Evolutionary conservation across 2,797 vertebrate genomes (phyloP).

Genomic region (Hyperoplus immaculatus): DNA sequence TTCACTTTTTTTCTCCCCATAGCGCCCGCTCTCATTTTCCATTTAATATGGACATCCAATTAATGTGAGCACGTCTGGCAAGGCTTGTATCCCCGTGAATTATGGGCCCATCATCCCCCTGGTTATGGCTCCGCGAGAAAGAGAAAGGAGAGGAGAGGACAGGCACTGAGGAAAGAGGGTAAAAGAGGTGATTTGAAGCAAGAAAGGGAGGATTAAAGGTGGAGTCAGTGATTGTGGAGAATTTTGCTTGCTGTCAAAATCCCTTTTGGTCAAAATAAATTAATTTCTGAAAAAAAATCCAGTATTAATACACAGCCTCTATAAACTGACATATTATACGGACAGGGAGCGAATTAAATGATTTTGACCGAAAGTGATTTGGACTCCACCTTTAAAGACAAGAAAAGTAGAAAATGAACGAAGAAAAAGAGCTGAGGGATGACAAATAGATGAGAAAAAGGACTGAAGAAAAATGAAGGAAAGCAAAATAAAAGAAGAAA

Average conservation of each 20-base stretch:
- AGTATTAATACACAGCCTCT: too few relatives aligned
- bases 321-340: too few relatives aligned
- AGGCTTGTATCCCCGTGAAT: slow-evolving; percentile 94
- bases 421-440: background rate
- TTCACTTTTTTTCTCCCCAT: slow-evolving; percentile 90
- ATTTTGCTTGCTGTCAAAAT: too few relatives aligned
- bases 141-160: background rate
- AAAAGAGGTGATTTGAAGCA: background rate
- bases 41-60: slow-evolving; percentile 99
- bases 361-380: too few relatives aligned
- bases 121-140: slow-evolving; percentile 69
- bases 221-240: too few relatives aligned
- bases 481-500: background rate
- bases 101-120: slow-evolving; percentile 93
- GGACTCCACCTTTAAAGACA: background rate
- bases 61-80: slow-evolving; percentile 91
- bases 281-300: too few relatives aligned
- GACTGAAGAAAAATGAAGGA: background rate
- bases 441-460: background rate
- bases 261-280: too few relatives aligned
- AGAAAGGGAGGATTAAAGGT: background rate
- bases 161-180: background rate
- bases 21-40: slow-evolving; percentile 90
- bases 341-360: too few relatives aligned
- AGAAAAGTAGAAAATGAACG: background rate